Percentiles rank a stretch among this genome's conserved stretches.
These are phyloP conservation scores for Erythrolamprus reginae DNA, from an alignment of 2,113 vertebrate genomes.

Conservation along the genomic window DNA sequence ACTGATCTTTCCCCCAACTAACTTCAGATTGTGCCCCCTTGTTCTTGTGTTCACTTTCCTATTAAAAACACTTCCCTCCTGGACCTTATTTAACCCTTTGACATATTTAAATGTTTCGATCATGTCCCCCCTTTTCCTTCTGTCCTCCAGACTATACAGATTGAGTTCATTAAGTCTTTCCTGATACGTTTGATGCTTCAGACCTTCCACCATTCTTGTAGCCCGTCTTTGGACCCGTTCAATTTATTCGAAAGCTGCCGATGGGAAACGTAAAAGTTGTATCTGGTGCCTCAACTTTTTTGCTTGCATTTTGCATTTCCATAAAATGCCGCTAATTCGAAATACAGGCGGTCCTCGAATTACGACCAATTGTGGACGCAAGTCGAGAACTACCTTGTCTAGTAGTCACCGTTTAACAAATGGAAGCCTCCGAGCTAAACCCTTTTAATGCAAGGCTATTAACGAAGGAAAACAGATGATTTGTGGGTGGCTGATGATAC, in stretches of 20 bases:
- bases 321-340: slow-evolving; percentile 11
- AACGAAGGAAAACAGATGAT: slow-evolving; percentile 62
- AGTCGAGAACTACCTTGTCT: not conserved
- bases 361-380: not conserved
- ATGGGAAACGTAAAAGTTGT: not conserved
- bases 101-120: too few species aligned
- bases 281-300: not conserved
- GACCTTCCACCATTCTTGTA: too few species aligned
- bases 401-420: slow-evolving; percentile 21
- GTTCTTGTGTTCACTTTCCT: too few species aligned
- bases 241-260: not conserved
- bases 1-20: too few species aligned
- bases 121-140: too few species aligned
- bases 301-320: not conserved
- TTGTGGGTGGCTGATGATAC: slow-evolving; percentile 58
- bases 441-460: slow-evolving; percentile 48
- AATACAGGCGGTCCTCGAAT: not conserved
- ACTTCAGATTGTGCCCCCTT: too few species aligned
- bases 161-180: too few species aligned
- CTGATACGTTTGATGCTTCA: too few species aligned
- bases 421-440: slow-evolving; percentile 38
- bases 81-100: too few species aligned
- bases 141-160: too few species aligned
- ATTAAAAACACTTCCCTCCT: too few species aligned
- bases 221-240: too few species aligned